Conservation (phyloP, 2,113 vertebrate genomes). For the Empidonax alnorum region DNA sequence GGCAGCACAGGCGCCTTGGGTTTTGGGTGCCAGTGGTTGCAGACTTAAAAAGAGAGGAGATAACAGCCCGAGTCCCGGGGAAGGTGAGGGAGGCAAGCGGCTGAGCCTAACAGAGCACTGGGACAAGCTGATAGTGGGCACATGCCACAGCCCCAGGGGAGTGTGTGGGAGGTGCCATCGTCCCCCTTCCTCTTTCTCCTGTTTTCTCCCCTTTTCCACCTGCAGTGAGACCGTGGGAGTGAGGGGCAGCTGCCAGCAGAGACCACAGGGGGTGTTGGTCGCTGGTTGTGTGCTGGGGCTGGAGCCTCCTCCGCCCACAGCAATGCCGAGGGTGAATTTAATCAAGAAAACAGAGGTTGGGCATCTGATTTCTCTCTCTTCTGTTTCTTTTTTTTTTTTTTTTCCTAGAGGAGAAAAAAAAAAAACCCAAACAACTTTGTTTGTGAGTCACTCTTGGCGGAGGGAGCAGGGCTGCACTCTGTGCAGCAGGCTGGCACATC, state of each 20-base stretch:
- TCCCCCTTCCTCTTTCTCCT: neutral
- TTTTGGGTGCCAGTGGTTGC: neutral
- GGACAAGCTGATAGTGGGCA: neutral
- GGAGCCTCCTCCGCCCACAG: neutral
- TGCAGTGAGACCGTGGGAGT: rapidly evolving
- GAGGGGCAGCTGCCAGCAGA: neutral
- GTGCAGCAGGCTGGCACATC: neutral
- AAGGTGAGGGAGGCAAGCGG: neutral
- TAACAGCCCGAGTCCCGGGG: neutral
- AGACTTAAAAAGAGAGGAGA: neutral
- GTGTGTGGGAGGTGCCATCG: neutral
- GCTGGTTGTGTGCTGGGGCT: neutral
- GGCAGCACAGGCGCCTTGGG: rapidly evolving
- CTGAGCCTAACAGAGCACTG: neutral
- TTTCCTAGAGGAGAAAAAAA: neutral
- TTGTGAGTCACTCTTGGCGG: constrained; percentile 22
- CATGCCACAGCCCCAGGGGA: neutral
- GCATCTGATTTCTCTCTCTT: neutral
- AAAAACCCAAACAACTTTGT: neutral
- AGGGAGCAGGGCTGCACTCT: neutral
- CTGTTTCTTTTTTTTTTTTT: neutral
- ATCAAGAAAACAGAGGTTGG: neutral
- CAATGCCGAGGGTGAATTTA: neutral
- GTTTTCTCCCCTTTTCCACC: neutral
- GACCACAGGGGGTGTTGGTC: neutral